These are phyloP conservation scores for Cochlearius cochlearius DNA, from an alignment of 2,113 vertebrate genomes.

Conservation along the genomic window DNA sequence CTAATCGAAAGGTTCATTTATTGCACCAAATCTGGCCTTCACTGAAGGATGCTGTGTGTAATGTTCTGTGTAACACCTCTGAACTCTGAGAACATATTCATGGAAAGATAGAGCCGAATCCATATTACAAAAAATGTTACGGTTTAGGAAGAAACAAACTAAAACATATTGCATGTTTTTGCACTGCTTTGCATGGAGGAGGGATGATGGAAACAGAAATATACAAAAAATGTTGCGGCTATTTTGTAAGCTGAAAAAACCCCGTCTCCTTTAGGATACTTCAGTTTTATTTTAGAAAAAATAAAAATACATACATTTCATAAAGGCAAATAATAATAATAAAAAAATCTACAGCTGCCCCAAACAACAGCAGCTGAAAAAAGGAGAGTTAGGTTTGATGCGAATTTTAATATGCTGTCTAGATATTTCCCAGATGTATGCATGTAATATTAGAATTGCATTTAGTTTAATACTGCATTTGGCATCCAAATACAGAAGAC, in stretches of 20 bases:
- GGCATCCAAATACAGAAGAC: slow-evolving; percentile 43
- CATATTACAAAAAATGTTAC: neutral
- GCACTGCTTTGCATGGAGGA: neutral
- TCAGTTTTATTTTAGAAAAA: neutral
- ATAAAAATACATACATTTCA: neutral
- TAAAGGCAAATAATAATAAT: neutral
- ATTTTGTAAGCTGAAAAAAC: neutral
- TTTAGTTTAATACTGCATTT: slow-evolving; percentile 56
- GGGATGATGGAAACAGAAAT: neutral
- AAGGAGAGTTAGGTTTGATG: neutral
- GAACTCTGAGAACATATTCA: neutral
- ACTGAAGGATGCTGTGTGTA: neutral
- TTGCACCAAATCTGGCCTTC: neutral
- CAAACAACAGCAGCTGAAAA: slow-evolving; percentile 13
- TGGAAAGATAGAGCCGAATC: slow-evolving; percentile 16
- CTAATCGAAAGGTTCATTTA: neutral
- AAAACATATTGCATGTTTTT: neutral
- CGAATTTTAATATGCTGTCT: neutral
- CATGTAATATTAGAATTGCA: slow-evolving; percentile 37
- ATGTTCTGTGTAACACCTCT: neutral
- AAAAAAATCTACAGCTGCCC: neutral
- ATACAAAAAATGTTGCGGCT: neutral
- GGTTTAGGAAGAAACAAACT: neutral
- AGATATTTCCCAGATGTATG: slow-evolving; percentile 50
- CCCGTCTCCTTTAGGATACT: neutral